These are phyloP conservation scores for Siniperca chuatsi DNA, from an alignment of 2,113 vertebrate genomes.

Conservation along the genomic window DNA sequence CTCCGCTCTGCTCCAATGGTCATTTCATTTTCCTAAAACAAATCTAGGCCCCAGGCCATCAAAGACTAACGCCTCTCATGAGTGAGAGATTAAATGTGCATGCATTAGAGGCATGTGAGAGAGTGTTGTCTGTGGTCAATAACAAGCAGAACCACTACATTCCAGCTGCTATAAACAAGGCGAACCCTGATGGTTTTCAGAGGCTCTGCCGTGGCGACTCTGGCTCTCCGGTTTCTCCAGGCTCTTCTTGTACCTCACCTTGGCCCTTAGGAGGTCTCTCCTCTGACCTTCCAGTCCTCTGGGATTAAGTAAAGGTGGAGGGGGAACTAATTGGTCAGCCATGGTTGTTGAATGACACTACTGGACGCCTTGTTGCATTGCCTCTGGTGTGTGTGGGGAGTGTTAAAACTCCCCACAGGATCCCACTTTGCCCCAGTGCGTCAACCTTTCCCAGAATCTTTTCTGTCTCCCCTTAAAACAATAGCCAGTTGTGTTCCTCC, in stretches of 20 bases:
- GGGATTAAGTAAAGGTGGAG: constrained; percentile 51
- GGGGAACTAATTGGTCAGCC: constrained; percentile 57
- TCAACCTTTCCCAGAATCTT: constrained; percentile 73
- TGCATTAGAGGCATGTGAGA: constrained; percentile 72
- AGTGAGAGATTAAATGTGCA: constrained; percentile 48
- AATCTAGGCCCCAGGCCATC: constrained; percentile 60
- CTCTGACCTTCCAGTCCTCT: constrained; percentile 44
- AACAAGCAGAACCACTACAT: constrained; percentile 68
- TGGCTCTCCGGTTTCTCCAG: constrained; percentile 28
- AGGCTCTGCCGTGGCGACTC: constrained; percentile 31
- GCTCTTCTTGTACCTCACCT: constrained; percentile 31
- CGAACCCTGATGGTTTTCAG: constrained; percentile 27
- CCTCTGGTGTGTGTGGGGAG: constrained; percentile 30
- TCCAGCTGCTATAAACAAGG: constrained; percentile 62
- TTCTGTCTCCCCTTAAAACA: constrained; percentile 66
- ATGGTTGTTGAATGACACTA: constrained; percentile 41
- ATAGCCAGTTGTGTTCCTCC: constrained; percentile 73
- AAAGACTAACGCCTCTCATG: constrained; percentile 54
- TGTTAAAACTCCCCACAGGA: constrained; percentile 44
- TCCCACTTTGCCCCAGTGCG: constrained; percentile 61
- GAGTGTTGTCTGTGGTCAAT: constrained; percentile 76
- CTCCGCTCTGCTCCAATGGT: constrained; percentile 48
- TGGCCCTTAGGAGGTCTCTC: constrained; percentile 30
- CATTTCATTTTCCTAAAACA: constrained; percentile 78
- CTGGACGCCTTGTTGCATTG: constrained; percentile 19